Conservation (phyloP, 2,888 invertebrate genomes). For the Pachliopta kotzebuea region DNA sequence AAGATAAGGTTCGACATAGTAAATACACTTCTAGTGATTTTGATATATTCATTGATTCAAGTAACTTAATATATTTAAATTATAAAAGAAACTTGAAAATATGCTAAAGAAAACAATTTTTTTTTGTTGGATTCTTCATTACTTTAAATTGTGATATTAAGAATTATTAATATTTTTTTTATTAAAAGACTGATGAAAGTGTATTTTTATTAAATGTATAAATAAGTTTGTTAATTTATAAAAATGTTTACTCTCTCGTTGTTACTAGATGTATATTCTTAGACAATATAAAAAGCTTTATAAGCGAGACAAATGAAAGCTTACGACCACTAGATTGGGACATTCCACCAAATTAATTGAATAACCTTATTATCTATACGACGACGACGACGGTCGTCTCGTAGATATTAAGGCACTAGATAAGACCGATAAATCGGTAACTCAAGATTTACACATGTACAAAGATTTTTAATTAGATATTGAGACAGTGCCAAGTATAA, state of each 20-base stretch:
- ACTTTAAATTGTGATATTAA: too few species aligned
- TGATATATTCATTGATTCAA: too few species aligned
- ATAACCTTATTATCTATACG: constrained; percentile 27
- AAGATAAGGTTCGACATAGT: not conserved
- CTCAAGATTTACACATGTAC: constrained; percentile 8
- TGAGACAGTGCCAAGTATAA: not conserved
- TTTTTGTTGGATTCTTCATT: too few species aligned
- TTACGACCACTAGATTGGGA: constrained; percentile 25
- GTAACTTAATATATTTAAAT: too few species aligned
- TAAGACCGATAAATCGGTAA: constrained; percentile 15
- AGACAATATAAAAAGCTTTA: constrained; percentile 21
- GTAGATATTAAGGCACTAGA: constrained; percentile 14
- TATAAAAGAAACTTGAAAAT: too few species aligned
- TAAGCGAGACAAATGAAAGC: constrained; percentile 17
- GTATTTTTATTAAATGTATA: too few species aligned
- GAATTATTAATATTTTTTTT: too few species aligned
- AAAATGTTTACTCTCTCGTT: too few species aligned
- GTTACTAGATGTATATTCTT: too few species aligned
- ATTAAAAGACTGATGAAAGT: too few species aligned
- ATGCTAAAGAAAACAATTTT: too few species aligned
- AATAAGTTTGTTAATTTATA: too few species aligned
- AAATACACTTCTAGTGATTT: not conserved
- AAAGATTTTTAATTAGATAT: constrained; percentile 21
- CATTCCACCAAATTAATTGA: constrained; percentile 29
- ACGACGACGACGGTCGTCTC: constrained; percentile 18